Evolutionary conservation across 2,888 invertebrate genomes (phyloP), one percentile per base, ranked within the genome.

Genomic region (Idaea biselata): DNA sequence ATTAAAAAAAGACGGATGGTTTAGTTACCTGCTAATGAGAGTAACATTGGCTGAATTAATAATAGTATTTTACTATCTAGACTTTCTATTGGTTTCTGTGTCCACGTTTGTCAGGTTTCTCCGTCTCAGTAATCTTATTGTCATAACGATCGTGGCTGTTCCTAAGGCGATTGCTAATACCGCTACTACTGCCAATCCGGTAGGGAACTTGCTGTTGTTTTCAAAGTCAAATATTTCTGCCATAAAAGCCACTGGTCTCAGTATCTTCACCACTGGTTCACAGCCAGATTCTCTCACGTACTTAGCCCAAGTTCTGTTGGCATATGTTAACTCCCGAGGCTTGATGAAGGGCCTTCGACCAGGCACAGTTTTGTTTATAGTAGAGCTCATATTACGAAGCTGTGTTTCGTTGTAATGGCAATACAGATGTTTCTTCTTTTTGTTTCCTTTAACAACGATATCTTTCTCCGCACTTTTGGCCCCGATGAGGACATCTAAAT

Each of bases 241-340:
- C 0, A 87, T 76, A 53, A 89, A 76, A 1, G 92, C 91, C 1
- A 92, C 83, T 0, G 93, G 93, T 58, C 86, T 80, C 33, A 93
- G 72, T 63, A 93, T 93, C 70, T 92, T 92, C 6, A 93, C 93
- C 1, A 93, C 91, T 0, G 92, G 93, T 59, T 88, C 93, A 74
- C 95, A 95, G 18, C 93, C 94, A 0, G 95, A 95, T 76, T 95
- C 95, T 62, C 94, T 89, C 6, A 95, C 94, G 73, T 95, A 96
- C 78, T 95, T 95, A 1, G 95, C 95, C 96, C 96, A 96, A 0
- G 95, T 95, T 70, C 95, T 93, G 70, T 94, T 94, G 0, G 94
- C 93, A 64, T 88, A 89, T 0, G 94, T 93, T 31, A 94, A 75
- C 69, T 94, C 94, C 69, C 94, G 92, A 0, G 93, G 94, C 69